Conservation (phyloP, 2,113 vertebrate species). For the Uropsilus gracilis region DNA sequence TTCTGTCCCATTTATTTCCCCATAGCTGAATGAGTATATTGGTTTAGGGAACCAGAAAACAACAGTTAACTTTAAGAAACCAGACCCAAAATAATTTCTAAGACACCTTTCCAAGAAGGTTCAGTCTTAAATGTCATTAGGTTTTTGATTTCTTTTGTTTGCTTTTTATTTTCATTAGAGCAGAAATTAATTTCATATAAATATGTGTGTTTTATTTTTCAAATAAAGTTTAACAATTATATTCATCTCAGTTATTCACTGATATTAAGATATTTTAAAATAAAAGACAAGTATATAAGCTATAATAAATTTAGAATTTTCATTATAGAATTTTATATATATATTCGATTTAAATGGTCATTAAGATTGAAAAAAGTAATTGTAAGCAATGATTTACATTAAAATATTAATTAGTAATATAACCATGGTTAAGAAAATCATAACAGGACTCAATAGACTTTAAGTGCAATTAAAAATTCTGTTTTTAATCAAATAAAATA, state of each 20-base stretch:
- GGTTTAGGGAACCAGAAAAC: no score
- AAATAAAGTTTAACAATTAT: neutral
- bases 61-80: neutral
- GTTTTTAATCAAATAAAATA: neutral
- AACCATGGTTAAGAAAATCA: neutral
- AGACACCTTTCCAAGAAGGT: neutral
- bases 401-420: neutral
- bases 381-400: neutral
- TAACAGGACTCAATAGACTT: neutral
- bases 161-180: neutral
- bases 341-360: neutral
- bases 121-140: neutral
- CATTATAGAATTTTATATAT: neutral
- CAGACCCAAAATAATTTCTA: neutral
- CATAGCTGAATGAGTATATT: no score
- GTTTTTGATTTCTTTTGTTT: neutral
- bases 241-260: neutral
- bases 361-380: neutral
- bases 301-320: neutral
- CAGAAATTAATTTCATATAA: neutral
- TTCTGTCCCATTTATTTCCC: no score
- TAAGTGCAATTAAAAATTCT: neutral
- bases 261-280: neutral
- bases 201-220: neutral
- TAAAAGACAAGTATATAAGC: neutral